Base-by-base conservation (phyloP, 2,888 invertebrate species). In the Himalopsyche tibetana region DNA sequence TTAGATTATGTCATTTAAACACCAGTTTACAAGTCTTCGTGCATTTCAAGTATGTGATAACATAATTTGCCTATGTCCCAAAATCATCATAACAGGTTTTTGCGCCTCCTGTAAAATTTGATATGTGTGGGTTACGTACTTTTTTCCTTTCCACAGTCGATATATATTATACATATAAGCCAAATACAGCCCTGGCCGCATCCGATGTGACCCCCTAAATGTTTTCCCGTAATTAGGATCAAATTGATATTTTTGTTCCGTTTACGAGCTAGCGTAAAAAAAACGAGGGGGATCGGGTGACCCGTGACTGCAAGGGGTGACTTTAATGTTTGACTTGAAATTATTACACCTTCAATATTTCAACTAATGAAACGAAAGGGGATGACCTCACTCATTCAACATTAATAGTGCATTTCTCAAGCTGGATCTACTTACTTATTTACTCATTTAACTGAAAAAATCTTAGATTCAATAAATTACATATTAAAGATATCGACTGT, bases 141-240 rank as follows among this genome's bases (percentile, higher is more conserved):
- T 28, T n/a, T 28, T 28, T 28, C 28, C 28, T 28, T 28, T 28
- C 28, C 28, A 28, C 28, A 28, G 28, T 28, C 28, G 28, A 28
- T 28, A 45, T 45, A 9, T 45, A 3, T 11, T 45, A 9, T 9
- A 9, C 0, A 15, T 51, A 5, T 51, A 0, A 51, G 4, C 15
- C 15, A 4, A 15, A 15, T 51, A 15, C 51, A 15, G 51, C 83
- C 74, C 51, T 55, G 81, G 55, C 45, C 80, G 51, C 45, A 81
- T 51, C 40, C 79, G 5, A 51, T 38, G 55, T 51, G 42, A 82
- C 83, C 74, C 84, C 40, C 82, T 56, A 82, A 80, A 51, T 87
- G 84, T 85, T 80, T 84, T 83, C 69, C 82, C 87, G 85, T 87
- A 86, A 87, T 87, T 87, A 87, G 87, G 87, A 86, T 87, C 86